phyloP scores from a whole-genome alignment of 2,888 invertebrate species.

The Eupithecia centaureata region DNA sequence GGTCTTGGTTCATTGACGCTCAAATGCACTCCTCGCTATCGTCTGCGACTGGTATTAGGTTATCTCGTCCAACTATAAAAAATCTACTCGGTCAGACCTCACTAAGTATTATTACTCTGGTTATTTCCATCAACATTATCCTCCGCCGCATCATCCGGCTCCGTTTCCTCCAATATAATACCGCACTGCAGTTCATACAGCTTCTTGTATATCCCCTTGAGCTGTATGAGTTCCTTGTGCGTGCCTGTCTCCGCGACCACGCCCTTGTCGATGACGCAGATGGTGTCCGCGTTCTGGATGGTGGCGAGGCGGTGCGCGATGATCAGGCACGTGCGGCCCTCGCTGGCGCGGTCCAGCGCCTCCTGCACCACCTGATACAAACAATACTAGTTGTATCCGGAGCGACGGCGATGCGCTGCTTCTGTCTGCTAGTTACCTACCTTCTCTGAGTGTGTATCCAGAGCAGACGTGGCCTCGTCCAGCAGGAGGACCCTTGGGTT shows the following conservation, averaged over 20 bases:
- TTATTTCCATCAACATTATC: not conserved
- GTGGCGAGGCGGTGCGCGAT: conserved; percentile 95
- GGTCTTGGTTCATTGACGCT: not conserved
- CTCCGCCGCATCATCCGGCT: conserved; percentile 50
- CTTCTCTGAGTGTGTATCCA: conserved; percentile 87
- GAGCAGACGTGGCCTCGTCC: conserved; percentile 92
- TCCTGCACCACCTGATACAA: conserved; percentile 93
- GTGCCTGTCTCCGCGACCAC: conserved; percentile 90
- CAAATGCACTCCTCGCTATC: not conserved
- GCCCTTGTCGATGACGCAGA: conserved; percentile 92
- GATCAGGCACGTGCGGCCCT: conserved; percentile 92
- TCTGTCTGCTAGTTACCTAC: conserved; percentile 44
- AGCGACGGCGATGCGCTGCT: not conserved
- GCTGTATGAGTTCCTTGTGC: conserved; percentile 88
- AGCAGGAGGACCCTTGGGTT: conserved; percentile 88
- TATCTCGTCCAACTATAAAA: not conserved
- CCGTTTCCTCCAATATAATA: conserved; percentile 61
- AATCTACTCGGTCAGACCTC: not conserved
- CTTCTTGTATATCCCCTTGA: conserved; percentile 86
- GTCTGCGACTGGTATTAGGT: not conserved
- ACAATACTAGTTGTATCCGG: no score
- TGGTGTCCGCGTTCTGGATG: conserved; percentile 91
- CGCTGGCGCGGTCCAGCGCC: conserved; percentile 91
- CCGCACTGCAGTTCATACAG: conserved; percentile 86
- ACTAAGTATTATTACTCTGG: not conserved